Evolutionary conservation across 2,797 vertebrate genomes (phyloP).

Genomic region (Sebastes itinus): DNA sequence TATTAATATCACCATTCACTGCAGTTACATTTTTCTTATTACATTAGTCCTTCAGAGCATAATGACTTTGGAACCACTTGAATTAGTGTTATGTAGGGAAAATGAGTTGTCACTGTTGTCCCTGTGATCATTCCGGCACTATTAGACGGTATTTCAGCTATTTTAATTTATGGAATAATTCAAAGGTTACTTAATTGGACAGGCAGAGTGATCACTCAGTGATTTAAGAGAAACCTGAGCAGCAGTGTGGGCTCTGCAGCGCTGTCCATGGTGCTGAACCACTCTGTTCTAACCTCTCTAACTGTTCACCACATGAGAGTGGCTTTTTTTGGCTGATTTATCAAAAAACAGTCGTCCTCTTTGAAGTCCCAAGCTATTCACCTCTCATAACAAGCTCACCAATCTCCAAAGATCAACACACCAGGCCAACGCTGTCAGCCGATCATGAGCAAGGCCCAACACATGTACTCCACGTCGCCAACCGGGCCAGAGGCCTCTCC

Average conservation of each 20-base stretch:
- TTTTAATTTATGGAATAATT: conserved; percentile 72
- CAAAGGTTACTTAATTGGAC: conserved; percentile 70
- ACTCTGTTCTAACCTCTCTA: background rate
- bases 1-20: conserved; percentile 78
- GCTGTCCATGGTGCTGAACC: conserved; percentile 63
- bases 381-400: conserved; percentile 33
- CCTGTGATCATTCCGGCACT: conserved; percentile 67
- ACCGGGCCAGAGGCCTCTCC: conserved; percentile 25
- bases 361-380: conserved; percentile 40
- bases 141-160: conserved; percentile 70
- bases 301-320: conserved; percentile 3
- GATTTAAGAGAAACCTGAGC: conserved; percentile 56
- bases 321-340: conserved; percentile 15
- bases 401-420: conserved; percentile 54
- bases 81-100: conserved; percentile 73
- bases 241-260: background rate
- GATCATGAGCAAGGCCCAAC: conserved; percentile 34
- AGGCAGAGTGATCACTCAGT: conserved; percentile 63
- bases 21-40: conserved; percentile 78
- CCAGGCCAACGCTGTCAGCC: conserved; percentile 50
- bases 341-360: conserved; percentile 38
- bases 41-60: conserved; percentile 77
- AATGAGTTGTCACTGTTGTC: conserved; percentile 76
- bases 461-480: conserved; percentile 31
- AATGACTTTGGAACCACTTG: conserved; percentile 79